Evolutionary conservation across 2,888 invertebrate species (phyloP), one percentile per base, ranked within the genome.

Genomic region (Callimorpha dominula): DNA sequence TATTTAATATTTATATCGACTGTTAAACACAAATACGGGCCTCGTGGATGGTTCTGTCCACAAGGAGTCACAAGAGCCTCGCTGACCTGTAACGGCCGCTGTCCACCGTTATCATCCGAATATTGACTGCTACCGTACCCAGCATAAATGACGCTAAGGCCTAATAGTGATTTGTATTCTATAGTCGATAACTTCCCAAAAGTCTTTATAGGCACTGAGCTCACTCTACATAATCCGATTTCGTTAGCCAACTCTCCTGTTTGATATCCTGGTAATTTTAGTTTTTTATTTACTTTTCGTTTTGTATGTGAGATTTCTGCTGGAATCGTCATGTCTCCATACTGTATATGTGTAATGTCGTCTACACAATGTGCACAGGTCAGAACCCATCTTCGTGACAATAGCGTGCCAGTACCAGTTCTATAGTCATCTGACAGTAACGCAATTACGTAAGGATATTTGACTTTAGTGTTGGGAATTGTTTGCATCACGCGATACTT

Each of bases 311-410:
- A 42, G 11, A 2, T 12, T 54, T 67, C 43, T 6, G 67, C 54
- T 42, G 67, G 54, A 54, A 67, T 54, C 9, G 20, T 40, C 67
- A 67, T 67, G 54, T 67, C 9, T 14, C 67, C 67, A 42, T 71
- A 75, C 20, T 67, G 67, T 52, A 67, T 54, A 50, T 67, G 54
- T 42, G 67, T 67, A 14, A 42, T 4, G 7, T 67, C 54, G 15
- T 67, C 54, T 54, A 60, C 40, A 11, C 54, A 67, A n/a, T 67
- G 67, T 12, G 67, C 67, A 67, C 67, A 67, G 52, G 54, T 67
- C 14, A 66, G 20, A 50, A 70, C 62, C 62, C 52, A 70, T 65
- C 64, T 64, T 20, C 52, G n/a, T 54, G 40, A 54, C 54, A 67
- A 42, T n/a, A 54, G 54, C 4, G 54, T 54, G 50, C 67, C 67